Conservation (phyloP, 2,113 vertebrate genomes). For the Bothrops jararaca region DNA sequence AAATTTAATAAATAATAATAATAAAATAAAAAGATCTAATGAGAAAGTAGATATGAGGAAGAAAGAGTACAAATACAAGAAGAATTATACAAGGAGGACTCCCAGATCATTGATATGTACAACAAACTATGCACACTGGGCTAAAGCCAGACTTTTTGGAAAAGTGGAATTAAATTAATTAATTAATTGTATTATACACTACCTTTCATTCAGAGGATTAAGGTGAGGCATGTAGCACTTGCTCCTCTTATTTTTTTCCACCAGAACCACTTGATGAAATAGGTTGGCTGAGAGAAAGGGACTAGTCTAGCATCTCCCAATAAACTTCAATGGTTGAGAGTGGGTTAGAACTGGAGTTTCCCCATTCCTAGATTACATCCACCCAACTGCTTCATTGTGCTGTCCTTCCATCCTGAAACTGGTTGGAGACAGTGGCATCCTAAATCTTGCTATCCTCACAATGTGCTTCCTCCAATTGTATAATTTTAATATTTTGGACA, state of each 20-base stretch:
- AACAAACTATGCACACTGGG: background rate
- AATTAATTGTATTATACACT: background rate
- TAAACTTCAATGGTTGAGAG: background rate
- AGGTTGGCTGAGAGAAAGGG: background rate
- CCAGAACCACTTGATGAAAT: background rate
- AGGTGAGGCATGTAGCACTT: background rate
- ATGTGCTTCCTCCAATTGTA: background rate
- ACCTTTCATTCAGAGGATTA: background rate
- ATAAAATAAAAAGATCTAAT: no score
- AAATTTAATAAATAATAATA: no score
- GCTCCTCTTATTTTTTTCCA: background rate
- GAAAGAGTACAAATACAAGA: background rate
- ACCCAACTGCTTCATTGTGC: background rate
- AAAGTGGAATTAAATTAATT: background rate
- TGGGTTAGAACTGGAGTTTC: background rate
- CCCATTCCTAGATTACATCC: background rate
- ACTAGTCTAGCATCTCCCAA: background rate
- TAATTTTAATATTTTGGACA: background rate
- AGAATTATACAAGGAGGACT: background rate
- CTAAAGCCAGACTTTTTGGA: background rate
- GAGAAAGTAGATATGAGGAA: background rate
- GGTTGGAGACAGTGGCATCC: background rate
- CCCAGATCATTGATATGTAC: background rate
- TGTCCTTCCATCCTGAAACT: background rate
- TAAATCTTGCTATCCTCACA: background rate